Percentiles rank a stretch among this genome's conserved stretches.
phyloP scores from a whole-genome alignment of 2,113 vertebrate species.

The Scomber japonicus region DNA sequence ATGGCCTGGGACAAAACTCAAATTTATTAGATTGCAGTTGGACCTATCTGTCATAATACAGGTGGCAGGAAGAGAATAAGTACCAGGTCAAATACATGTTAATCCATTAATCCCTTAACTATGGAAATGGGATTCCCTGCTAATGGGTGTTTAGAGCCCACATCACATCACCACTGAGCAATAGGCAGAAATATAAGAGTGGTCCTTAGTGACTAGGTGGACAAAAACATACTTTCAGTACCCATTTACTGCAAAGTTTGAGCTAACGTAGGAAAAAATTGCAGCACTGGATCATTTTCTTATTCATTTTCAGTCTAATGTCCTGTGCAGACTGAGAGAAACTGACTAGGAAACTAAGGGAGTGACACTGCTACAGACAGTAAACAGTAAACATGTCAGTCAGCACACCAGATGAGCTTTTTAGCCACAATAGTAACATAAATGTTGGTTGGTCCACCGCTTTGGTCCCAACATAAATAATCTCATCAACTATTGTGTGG shows the following conservation, averaged over 20 bases:
- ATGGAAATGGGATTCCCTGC: conserved; percentile 67
- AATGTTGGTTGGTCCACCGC: too few species aligned
- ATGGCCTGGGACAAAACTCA: neutral
- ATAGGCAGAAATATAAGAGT: conserved; percentile 14
- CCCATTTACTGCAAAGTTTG: neutral
- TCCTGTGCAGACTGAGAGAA: neutral
- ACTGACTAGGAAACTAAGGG: neutral
- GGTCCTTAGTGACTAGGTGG: neutral
- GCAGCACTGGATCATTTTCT: neutral
- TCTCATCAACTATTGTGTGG: too few species aligned
- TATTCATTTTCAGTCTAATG: neutral
- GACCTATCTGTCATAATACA: conserved; percentile 46
- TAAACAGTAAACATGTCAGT: neutral
- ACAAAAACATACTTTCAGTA: too few species aligned
- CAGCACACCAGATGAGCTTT: neutral
- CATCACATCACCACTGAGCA: conserved; percentile 25
- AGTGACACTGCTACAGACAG: neutral
- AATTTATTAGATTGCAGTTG: conserved; percentile 1
- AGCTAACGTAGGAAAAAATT: too few species aligned
- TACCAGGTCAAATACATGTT: conserved; percentile 56
- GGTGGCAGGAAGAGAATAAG: neutral
- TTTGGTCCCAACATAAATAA: too few species aligned
- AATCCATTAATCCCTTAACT: conserved; percentile 68
- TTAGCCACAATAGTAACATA: too few species aligned
- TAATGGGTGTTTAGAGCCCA: conserved; percentile 56